Evolutionary conservation across 2,113 vertebrate species (phyloP).

Genomic region (Todiramphus saurophagus): DNA sequence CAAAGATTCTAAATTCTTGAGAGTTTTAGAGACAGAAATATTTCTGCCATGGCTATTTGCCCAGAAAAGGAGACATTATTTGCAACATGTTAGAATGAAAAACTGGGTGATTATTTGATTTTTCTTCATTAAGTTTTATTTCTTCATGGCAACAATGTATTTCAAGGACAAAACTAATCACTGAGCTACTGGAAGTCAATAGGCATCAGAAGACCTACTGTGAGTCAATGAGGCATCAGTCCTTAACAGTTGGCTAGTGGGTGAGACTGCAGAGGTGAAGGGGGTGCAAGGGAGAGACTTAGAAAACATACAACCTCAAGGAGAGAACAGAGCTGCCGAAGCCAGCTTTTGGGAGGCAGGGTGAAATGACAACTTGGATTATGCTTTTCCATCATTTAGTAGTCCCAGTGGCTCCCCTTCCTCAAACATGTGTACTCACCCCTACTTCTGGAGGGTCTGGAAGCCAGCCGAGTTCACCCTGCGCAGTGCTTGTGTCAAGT

Average conservation of each 20-base stretch:
- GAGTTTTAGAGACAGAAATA: neutral
- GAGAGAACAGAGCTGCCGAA: neutral
- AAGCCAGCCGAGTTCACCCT: slow-evolving; percentile 79
- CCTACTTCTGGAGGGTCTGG: slow-evolving; percentile 77
- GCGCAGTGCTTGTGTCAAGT: slow-evolving; percentile 74
- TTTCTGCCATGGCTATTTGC: neutral
- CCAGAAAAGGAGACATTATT: neutral
- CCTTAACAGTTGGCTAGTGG: neutral
- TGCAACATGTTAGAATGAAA: neutral
- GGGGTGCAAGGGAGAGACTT: neutral
- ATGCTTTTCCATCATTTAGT: neutral
- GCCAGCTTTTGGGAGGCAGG: neutral
- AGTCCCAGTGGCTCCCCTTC: neutral
- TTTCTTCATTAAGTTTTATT: neutral
- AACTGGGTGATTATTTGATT: neutral
- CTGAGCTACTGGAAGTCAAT: neutral
- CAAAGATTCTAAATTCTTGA: neutral
- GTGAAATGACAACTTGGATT: neutral
- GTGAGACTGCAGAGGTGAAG: neutral
- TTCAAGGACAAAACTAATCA: neutral
- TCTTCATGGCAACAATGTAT: neutral
- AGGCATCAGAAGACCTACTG: neutral
- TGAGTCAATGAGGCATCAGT: neutral
- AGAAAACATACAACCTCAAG: neutral
- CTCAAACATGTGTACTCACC: slow-evolving; percentile 64